A percentile compares a stretch with the other conserved stretches of the same genome.
phyloP scores from a whole-genome alignment of 2,888 invertebrate genomes.

The Orchesella flavescens region DNA sequence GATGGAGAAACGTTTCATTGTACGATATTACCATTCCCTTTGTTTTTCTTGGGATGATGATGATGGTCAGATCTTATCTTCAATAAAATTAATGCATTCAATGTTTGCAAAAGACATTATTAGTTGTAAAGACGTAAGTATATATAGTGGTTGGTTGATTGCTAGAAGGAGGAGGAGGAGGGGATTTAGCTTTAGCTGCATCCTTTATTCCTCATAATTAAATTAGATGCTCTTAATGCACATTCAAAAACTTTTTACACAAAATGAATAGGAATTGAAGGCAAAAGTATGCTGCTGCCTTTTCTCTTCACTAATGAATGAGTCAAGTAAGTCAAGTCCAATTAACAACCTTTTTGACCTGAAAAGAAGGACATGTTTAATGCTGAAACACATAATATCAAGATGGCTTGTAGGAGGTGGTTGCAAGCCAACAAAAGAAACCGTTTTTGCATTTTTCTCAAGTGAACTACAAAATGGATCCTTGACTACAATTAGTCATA shows the following conservation, averaged over 20 bases:
- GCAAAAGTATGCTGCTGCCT: neutral
- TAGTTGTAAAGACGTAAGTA: no score
- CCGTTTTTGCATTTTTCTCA: no score
- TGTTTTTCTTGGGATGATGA: neutral
- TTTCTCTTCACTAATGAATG: no score
- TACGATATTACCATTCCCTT: no score
- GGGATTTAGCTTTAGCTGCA: neutral
- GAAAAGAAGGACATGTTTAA: no score
- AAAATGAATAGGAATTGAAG: neutral
- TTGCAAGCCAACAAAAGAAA: no score
- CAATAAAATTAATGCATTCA: slow-evolving; percentile 39
- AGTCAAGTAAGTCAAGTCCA: slow-evolving; percentile 3
- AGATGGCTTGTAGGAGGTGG: no score
- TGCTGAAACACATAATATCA: no score
- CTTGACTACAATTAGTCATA: no score
- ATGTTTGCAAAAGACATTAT: neutral
- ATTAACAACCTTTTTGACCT: slow-evolving; percentile 3
- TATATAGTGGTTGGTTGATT: neutral
- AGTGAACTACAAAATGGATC: no score
- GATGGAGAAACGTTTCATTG: no score
- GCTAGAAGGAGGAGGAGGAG: neutral
- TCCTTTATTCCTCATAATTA: slow-evolving; percentile 43
- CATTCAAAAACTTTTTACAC: neutral
- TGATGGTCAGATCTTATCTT: slow-evolving; percentile 60
- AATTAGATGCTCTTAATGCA: slow-evolving; percentile 32